A percentile compares a stretch with the other conserved stretches of the same genome.
phyloP scores from a whole-genome alignment of 2,888 invertebrate genomes.

The Poecilus cupreus region DNA sequence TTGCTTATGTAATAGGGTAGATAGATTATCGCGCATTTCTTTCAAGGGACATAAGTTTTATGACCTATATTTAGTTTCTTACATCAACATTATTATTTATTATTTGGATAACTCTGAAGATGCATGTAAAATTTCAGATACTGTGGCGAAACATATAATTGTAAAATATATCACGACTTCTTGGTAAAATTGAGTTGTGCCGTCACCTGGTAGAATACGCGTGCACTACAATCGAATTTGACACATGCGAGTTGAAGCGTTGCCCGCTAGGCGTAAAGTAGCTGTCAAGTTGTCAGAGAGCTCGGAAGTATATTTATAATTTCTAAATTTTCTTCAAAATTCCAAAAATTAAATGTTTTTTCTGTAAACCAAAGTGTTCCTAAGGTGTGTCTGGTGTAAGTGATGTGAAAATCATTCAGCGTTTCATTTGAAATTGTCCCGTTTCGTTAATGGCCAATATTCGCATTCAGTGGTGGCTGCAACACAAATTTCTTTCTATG shows the following conservation, averaged over 20 bases:
- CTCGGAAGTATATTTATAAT: conserved; percentile 55
- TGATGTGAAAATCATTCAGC: conserved; percentile 41
- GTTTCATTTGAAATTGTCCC: conserved; percentile 39
- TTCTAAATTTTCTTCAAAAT: conserved; percentile 54
- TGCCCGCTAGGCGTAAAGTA: conserved; percentile 51
- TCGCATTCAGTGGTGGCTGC: conserved; percentile 47
- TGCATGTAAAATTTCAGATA: too few species aligned
- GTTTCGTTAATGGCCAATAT: conserved; percentile 51
- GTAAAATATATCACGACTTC: too few species aligned
- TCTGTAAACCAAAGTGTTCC: conserved; percentile 45
- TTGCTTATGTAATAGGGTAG: too few species aligned
- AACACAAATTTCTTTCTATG: conserved; percentile 49
- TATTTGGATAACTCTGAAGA: too few species aligned
- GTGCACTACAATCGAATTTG: conserved; percentile 6
- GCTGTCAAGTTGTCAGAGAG: conserved; percentile 55
- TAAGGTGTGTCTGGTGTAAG: conserved; percentile 48
- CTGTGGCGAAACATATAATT: too few species aligned
- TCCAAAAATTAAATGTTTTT: conserved; percentile 49
- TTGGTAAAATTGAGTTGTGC: too few species aligned
- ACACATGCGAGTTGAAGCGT: conserved; percentile 27
- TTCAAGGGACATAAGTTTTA: too few species aligned
- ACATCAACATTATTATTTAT: too few species aligned
- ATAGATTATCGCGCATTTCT: too few species aligned
- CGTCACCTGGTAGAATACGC: neutral
- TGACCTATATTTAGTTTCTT: too few species aligned